A percentile compares a stretch with the other conserved stretches of the same genome.
Evolutionary conservation across 2,797 vertebrate genomes (phyloP).

Genomic region (Atherinosoma microstoma): DNA sequence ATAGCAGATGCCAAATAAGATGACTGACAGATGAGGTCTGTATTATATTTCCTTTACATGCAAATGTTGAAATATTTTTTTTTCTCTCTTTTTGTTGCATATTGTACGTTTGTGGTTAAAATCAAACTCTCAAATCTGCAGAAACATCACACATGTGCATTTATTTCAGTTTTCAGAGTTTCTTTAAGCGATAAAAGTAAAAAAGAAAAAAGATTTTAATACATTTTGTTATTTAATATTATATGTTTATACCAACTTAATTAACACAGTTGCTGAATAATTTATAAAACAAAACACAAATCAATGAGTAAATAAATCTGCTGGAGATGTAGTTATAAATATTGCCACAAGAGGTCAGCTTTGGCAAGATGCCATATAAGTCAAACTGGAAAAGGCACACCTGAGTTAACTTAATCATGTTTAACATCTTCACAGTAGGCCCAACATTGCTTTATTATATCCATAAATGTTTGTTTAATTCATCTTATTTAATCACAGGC

Average conservation of each 20-base stretch:
- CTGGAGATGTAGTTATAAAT: conserved; percentile 48
- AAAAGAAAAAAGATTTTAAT: too few relatives aligned
- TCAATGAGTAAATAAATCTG: conserved; percentile 21
- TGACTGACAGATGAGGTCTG: background rate
- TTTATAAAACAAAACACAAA: conserved; percentile 38
- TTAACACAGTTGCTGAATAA: conserved; percentile 47
- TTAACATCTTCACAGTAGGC: conserved; percentile 43
- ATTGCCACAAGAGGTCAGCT: conserved; percentile 74
- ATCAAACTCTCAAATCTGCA: conserved; percentile 3
- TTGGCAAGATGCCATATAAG: conserved; percentile 22
- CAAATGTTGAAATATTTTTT: background rate
- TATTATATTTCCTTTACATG: background rate
- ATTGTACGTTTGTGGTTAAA: conserved; percentile 7
- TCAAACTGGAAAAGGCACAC: conserved; percentile 55
- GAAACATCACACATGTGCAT: conserved; percentile 17
- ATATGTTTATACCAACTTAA: conserved; percentile 21
- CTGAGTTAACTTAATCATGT: conserved; percentile 61
- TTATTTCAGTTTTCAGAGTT: conserved; percentile 30
- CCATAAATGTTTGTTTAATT: conserved; percentile 6
- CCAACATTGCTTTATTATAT: conserved; percentile 21
- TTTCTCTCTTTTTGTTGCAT: too few relatives aligned
- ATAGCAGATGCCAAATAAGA: background rate
- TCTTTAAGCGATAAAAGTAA: background rate
- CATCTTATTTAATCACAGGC: conserved; percentile 8
- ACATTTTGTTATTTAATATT: conserved; percentile 29